phyloP scores from a whole-genome alignment of 2,888 invertebrate species.

The Penaeus monodon region DNA sequence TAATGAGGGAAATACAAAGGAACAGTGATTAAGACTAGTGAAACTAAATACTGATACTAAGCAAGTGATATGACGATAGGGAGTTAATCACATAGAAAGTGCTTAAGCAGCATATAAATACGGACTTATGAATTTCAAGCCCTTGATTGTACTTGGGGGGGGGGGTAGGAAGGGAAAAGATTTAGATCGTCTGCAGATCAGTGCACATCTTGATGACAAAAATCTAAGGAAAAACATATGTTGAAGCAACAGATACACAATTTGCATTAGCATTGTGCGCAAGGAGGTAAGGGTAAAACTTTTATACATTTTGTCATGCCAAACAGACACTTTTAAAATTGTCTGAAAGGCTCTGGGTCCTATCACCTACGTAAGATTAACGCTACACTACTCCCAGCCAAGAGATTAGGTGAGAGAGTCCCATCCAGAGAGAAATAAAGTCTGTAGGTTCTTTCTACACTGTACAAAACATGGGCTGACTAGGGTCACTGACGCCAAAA shows the following conservation, averaged over 20 bases:
- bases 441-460: conserved; percentile 61
- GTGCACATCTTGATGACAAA: conserved; percentile 32
- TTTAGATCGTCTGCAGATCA: neutral
- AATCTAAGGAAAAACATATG: conserved; percentile 7
- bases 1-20: conserved; percentile 15
- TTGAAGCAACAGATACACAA: neutral
- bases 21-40: conserved; percentile 42
- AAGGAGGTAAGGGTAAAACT: conserved; percentile 17
- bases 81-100: conserved; percentile 9
- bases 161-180: neutral
- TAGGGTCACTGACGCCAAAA: conserved; percentile 34
- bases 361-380: conserved; percentile 60
- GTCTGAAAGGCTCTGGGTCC: conserved; percentile 46
- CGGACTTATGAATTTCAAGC: conserved; percentile 34
- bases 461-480: conserved; percentile 49
- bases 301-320: conserved; percentile 44
- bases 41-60: conserved; percentile 52
- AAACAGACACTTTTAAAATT: conserved; percentile 31
- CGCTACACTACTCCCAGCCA: conserved; percentile 63
- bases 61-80: conserved; percentile 42
- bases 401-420: conserved; percentile 57
- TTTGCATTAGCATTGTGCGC: conserved; percentile 1
- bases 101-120: conserved; percentile 58
- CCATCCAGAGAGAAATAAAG: conserved; percentile 58
- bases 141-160: conserved; percentile 57